These are phyloP conservation scores for Lamprologus callipterus DNA, from an alignment of 2,113 vertebrate genomes.

Conservation along the genomic window DNA sequence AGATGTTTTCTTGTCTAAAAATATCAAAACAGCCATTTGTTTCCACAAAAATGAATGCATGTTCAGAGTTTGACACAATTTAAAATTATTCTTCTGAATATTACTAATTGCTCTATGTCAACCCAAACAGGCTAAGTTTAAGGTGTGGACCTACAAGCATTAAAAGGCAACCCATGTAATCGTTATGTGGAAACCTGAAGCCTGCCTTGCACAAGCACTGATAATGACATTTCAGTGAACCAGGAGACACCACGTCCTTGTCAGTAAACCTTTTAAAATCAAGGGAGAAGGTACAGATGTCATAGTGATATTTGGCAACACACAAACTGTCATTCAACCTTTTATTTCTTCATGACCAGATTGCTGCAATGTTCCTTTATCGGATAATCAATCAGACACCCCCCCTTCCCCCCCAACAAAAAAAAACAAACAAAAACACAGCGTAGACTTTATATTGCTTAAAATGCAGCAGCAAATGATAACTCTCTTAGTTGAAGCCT, in stretches of 20 bases:
- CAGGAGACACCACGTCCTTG: background rate
- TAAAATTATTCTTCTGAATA: background rate
- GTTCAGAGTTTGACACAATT: background rate
- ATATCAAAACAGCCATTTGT: background rate
- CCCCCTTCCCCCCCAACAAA: fast-evolving
- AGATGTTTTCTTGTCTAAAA: background rate
- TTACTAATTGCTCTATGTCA: background rate
- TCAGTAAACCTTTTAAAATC: background rate
- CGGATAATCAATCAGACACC: background rate
- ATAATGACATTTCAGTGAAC: background rate
- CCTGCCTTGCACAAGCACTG: background rate
- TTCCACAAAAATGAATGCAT: background rate
- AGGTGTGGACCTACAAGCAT: background rate
- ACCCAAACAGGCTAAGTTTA: background rate
- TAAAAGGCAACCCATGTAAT: background rate
- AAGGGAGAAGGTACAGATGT: background rate
- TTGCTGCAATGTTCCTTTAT: background rate
- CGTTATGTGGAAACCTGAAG: background rate
- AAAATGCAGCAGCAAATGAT: background rate
- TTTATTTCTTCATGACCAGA: background rate
- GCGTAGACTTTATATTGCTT: background rate
- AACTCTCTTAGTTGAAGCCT: background rate
- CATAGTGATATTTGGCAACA: background rate
- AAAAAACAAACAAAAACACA: background rate
- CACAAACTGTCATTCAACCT: background rate